Conservation (phyloP, 2,113 vertebrate species). For the Dipodomys merriami region DNA sequence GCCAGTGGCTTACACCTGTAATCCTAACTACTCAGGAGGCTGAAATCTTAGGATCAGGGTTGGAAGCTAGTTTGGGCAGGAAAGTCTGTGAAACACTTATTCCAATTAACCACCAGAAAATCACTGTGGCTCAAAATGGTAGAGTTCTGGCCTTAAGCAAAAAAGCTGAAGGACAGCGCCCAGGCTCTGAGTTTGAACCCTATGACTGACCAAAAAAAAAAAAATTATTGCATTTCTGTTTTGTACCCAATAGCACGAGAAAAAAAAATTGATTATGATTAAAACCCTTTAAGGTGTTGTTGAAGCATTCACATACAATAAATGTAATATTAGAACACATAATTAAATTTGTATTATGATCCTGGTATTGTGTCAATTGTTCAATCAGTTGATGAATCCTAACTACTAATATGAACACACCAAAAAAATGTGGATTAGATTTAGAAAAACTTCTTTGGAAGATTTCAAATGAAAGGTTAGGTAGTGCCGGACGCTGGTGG, state of each 20-base stretch:
- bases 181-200: too few relatives aligned
- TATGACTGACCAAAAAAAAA: too few relatives aligned
- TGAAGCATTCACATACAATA: neutral
- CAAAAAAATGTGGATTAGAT: constrained; percentile 3
- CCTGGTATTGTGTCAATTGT: neutral
- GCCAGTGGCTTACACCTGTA: too few relatives aligned
- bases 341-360: neutral
- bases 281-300: neutral
- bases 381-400: neutral
- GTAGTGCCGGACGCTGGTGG: too few relatives aligned
- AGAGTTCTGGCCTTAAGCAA: too few relatives aligned
- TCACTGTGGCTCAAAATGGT: too few relatives aligned
- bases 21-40: too few relatives aligned
- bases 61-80: too few relatives aligned
- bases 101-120: too few relatives aligned
- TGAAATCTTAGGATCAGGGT: too few relatives aligned
- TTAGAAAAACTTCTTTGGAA: neutral
- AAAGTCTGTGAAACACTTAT: too few relatives aligned
- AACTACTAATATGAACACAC: constrained; percentile 2
- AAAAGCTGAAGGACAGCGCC: too few relatives aligned
- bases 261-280: neutral
- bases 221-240: neutral
- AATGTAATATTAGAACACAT: neutral
- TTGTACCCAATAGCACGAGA: constrained; percentile 33
- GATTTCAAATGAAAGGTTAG: constrained; percentile 22